Evolutionary conservation across 2,888 invertebrate genomes (phyloP).

Genomic region (Gymnosoma rotundatum): DNA sequence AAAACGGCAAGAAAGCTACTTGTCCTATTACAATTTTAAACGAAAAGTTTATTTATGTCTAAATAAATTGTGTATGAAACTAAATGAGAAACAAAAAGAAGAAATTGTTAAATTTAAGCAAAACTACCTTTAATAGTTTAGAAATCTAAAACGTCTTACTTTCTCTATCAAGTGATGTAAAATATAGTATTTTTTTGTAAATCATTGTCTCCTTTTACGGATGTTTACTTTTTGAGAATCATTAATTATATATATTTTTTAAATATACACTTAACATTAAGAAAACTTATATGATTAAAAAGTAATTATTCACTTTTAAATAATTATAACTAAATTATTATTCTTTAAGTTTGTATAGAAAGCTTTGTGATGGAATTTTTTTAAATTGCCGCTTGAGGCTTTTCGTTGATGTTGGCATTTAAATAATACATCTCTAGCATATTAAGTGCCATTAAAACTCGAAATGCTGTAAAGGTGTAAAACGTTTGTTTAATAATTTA

Average conservation of each 20-base stretch:
- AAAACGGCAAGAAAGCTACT: slow-evolving; percentile 53
- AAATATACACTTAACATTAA: too few relatives aligned
- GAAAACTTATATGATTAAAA: too few relatives aligned
- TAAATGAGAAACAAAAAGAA: neutral
- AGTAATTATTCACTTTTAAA: too few relatives aligned
- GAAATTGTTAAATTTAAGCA: neutral
- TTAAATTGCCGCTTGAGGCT: slow-evolving; percentile 34
- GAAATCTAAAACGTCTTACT: neutral
- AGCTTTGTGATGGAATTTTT: slow-evolving; percentile 32
- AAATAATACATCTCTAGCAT: slow-evolving; percentile 5
- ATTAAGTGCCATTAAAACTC: slow-evolving; percentile 23
- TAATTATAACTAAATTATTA: slow-evolving; percentile 28
- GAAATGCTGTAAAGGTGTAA: slow-evolving; percentile 25
- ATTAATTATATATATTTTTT: slow-evolving; percentile 30
- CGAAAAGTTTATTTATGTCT: slow-evolving; percentile 32
- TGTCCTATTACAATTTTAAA: slow-evolving; percentile 32
- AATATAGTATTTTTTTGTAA: slow-evolving; percentile 20
- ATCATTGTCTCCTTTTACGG: slow-evolving; percentile 41
- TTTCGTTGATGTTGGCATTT: slow-evolving; percentile 12
- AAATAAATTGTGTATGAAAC: slow-evolving; percentile 51
- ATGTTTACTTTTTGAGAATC: slow-evolving; percentile 19
- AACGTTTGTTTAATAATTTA: slow-evolving; percentile 17
- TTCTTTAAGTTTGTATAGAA: slow-evolving; percentile 26
- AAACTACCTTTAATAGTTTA: slow-evolving; percentile 10
- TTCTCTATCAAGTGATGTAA: neutral